Conservation (phyloP, 2,888 invertebrate species). For the Punctoribates punctum region DNA sequence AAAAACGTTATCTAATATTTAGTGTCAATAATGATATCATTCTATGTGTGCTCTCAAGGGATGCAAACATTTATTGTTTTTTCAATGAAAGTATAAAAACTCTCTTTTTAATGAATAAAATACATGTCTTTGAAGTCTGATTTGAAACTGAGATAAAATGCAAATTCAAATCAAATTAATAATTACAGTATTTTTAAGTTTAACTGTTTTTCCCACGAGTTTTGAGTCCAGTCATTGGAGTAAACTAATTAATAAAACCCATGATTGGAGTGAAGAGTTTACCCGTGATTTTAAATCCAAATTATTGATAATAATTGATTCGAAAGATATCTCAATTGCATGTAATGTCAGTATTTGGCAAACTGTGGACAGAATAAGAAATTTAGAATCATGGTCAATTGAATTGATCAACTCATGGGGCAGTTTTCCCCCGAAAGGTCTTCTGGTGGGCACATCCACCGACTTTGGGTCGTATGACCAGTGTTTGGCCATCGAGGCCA, state of each 20-base stretch:
- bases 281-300: not conserved
- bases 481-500: conserved; percentile 21
- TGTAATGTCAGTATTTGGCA: conserved; percentile 5
- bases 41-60: too few species aligned
- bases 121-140: too few species aligned
- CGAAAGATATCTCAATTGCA: not conserved
- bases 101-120: too few species aligned
- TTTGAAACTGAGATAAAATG: too few species aligned
- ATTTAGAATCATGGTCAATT: not conserved
- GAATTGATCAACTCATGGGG: conserved; percentile 40
- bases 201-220: too few species aligned
- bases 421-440: conserved; percentile 32
- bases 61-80: too few species aligned
- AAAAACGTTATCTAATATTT: too few species aligned
- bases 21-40: too few species aligned
- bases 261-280: not conserved
- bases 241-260: not conserved
- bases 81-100: too few species aligned
- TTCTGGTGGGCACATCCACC: conserved; percentile 11
- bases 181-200: too few species aligned
- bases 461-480: conserved; percentile 39
- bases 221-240: not conserved
- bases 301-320: not conserved
- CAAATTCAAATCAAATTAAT: too few species aligned
- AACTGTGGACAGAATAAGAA: not conserved